Evolutionary conservation across 2,797 vertebrate species (phyloP).

Genomic region (Halcyon chelicuti): DNA sequence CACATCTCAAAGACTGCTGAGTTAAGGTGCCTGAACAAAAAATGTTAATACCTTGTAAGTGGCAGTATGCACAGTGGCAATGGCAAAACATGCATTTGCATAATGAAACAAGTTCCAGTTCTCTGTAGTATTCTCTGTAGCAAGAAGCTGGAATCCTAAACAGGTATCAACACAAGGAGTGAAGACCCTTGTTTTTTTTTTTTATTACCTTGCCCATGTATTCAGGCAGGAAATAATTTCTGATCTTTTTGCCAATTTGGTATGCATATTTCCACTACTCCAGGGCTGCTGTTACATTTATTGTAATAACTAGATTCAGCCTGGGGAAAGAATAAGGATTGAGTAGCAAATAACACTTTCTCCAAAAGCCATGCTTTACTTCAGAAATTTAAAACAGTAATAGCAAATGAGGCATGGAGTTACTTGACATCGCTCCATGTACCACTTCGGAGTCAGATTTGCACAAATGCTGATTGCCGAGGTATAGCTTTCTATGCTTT

Average conservation of each 20-base stretch:
- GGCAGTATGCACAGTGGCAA: not conserved
- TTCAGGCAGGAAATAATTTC: not conserved
- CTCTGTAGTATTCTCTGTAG: not conserved
- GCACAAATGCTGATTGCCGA: not conserved
- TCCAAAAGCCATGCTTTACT: not conserved
- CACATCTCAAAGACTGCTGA: not conserved
- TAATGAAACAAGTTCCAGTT: not conserved
- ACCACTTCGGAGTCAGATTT: not conserved
- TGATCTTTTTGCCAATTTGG: not conserved
- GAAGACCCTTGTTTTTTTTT: not conserved
- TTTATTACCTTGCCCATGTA: not conserved
- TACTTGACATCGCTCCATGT: fast-evolving
- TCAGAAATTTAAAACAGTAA: not conserved
- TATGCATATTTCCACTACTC: not conserved
- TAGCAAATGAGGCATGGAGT: not conserved
- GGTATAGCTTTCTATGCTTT: not conserved
- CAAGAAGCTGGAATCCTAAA: not conserved
- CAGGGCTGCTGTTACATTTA: not conserved
- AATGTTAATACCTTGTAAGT: not conserved
- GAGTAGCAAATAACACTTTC: not conserved
- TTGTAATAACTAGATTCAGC: not conserved
- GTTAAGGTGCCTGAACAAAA: not conserved
- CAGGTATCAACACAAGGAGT: not conserved
- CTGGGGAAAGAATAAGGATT: not conserved
- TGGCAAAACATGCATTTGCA: not conserved